Evolutionary conservation across 2,113 vertebrate genomes (phyloP).

Genomic region (Dryoscopus gambensis): DNA sequence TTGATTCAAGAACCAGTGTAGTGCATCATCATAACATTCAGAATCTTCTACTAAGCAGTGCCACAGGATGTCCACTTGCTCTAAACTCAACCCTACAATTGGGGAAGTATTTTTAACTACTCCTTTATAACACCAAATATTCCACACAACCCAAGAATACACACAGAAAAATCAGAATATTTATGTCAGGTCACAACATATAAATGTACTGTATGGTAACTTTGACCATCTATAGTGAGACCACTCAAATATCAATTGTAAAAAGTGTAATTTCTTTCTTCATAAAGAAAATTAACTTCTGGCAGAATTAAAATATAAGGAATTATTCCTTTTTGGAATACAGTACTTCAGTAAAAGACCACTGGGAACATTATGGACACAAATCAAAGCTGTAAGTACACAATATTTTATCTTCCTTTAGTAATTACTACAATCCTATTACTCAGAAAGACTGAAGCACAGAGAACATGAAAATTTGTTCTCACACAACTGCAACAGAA

Average conservation of each 20-base stretch:
- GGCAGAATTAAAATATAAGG: background rate
- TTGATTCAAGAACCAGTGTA: slow-evolving; percentile 99
- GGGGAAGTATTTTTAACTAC: background rate
- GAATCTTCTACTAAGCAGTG: slow-evolving; percentile 97
- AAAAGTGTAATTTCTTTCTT: background rate
- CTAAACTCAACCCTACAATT: slow-evolving; percentile 89
- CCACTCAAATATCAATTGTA: background rate
- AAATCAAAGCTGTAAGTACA: background rate
- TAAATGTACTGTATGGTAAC: background rate
- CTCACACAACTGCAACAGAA: background rate
- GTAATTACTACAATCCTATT: background rate
- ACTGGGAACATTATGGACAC: background rate
- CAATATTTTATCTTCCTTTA: background rate
- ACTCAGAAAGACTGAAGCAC: background rate
- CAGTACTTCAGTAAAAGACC: background rate
- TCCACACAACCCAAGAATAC: background rate
- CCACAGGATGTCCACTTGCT: slow-evolving; percentile 98
- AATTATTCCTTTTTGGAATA: background rate
- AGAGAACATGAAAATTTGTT: background rate
- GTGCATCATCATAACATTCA: slow-evolving; percentile 95
- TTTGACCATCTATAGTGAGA: background rate
- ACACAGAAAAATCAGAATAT: background rate
- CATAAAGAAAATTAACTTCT: background rate
- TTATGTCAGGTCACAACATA: background rate
- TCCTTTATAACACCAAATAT: background rate